phyloP scores from a whole-genome alignment of 2,888 invertebrate genomes.

The Papilio demoleus region DNA sequence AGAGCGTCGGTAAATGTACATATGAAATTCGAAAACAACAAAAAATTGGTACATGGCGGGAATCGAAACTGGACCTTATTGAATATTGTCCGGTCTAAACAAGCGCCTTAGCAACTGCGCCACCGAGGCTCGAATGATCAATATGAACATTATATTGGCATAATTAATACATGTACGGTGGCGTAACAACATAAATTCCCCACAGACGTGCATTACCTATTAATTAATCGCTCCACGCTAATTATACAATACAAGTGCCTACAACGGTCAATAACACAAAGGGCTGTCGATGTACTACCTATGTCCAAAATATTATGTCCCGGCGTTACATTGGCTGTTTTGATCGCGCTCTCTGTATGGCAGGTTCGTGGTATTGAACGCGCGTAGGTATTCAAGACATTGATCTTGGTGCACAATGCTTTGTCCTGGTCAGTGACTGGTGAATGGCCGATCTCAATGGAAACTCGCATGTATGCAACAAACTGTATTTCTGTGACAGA shows the following conservation, averaged over 20 bases:
- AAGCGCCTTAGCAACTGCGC: too few relatives aligned
- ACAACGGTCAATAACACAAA: conserved; percentile 70
- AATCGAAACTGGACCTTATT: too few relatives aligned
- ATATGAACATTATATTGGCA: background rate
- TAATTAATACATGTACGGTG: conserved; percentile 42
- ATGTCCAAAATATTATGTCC: conserved; percentile 50
- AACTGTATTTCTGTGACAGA: conserved; percentile 66
- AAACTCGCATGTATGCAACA: conserved; percentile 56
- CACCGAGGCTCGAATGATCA: background rate
- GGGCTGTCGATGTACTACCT: conserved; percentile 48
- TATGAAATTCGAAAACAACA: too few relatives aligned
- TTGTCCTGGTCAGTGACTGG: conserved; percentile 66
- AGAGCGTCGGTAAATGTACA: too few relatives aligned
- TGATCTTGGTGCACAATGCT: conserved; percentile 74
- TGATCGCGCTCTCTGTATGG: conserved; percentile 54
- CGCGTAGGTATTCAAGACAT: conserved; percentile 65
- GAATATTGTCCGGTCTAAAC: too few relatives aligned
- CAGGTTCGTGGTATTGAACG: conserved; percentile 57
- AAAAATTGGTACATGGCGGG: too few relatives aligned
- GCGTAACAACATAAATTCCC: conserved; percentile 55
- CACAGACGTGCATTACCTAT: conserved; percentile 70
- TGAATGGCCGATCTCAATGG: conserved; percentile 66
- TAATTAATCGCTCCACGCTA: conserved; percentile 79
- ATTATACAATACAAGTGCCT: conserved; percentile 74
- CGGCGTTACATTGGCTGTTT: conserved; percentile 55